Conservation (phyloP, 2,797 vertebrate species). For the Acipenser transmontanus region DNA sequence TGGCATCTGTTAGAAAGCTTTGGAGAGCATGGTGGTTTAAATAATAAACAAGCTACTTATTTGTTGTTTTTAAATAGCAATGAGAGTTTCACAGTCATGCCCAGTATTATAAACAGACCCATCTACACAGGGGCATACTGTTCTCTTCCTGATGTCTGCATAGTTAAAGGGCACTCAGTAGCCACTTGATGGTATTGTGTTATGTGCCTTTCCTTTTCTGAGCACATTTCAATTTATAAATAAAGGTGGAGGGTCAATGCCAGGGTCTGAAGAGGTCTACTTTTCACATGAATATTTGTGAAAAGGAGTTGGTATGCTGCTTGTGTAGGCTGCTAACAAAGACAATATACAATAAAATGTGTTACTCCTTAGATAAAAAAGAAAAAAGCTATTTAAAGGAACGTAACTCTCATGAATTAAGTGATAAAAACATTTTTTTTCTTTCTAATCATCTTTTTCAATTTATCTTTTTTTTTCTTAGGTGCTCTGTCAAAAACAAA, state of each 20-base stretch:
- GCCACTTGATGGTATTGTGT: not conserved
- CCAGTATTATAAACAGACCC: no score
- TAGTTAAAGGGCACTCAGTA: not conserved
- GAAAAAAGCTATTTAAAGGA: not conserved
- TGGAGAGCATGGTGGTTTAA: no score
- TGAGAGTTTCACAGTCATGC: no score
- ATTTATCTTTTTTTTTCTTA: not conserved
- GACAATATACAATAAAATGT: not conserved
- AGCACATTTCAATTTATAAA: conserved; percentile 3
- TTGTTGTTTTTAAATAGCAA: no score
- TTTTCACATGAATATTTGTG: conserved; percentile 1
- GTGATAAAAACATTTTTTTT: not conserved
- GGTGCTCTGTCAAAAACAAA: conserved; percentile 2
- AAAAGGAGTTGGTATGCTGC: not conserved
- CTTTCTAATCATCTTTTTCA: not conserved
- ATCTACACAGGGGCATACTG: no score
- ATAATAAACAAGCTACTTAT: no score
- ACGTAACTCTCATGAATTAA: conserved; percentile 1
- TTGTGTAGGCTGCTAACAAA: conserved; percentile 2
- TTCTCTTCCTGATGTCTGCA: not conserved
- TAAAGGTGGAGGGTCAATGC: not conserved
- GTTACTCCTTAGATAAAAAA: not conserved
- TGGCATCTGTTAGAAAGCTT: no score
- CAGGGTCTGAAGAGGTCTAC: not conserved
- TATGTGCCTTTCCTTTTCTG: conserved; percentile 18